Percentiles rank a stretch among this genome's conserved stretches.
phyloP scores from a whole-genome alignment of 2,113 vertebrate genomes.

The Peucedramus taeniatus region DNA sequence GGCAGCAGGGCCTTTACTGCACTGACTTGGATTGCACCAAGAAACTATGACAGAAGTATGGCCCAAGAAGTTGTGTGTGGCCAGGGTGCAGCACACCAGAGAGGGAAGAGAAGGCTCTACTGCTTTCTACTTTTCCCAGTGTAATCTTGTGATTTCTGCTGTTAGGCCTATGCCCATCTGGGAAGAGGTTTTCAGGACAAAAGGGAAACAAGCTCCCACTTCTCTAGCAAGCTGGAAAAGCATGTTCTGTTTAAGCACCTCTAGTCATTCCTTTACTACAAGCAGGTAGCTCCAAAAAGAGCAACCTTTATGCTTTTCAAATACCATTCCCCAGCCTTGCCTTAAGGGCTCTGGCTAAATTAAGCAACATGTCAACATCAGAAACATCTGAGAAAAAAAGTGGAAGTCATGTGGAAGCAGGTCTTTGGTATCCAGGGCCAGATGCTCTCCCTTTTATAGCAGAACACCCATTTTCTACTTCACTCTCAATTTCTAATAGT shows the following conservation, averaged over 20 bases:
- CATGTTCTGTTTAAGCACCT: neutral
- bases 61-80: accelerated
- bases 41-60: neutral
- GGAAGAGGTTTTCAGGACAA: neutral
- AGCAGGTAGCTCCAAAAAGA: neutral
- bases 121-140: neutral
- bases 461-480: neutral
- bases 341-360: neutral
- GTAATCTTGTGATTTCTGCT: neutral
- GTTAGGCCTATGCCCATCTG: neutral
- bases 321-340: neutral
- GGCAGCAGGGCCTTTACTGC: neutral
- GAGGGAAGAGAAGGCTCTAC: neutral
- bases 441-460: neutral
- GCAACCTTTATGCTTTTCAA: neutral
- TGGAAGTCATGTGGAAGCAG: neutral
- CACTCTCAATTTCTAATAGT: neutral
- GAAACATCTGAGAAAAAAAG: neutral
- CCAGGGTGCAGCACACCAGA: neutral
- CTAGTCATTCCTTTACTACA: neutral
- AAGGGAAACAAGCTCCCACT: neutral
- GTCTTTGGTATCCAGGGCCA: neutral
- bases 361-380: neutral
- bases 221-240: neutral
- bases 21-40: neutral